Evolutionary conservation across 2,888 invertebrate genomes (phyloP), one percentile per base, ranked within the genome.

Genomic region (Pterostichus madidus): DNA sequence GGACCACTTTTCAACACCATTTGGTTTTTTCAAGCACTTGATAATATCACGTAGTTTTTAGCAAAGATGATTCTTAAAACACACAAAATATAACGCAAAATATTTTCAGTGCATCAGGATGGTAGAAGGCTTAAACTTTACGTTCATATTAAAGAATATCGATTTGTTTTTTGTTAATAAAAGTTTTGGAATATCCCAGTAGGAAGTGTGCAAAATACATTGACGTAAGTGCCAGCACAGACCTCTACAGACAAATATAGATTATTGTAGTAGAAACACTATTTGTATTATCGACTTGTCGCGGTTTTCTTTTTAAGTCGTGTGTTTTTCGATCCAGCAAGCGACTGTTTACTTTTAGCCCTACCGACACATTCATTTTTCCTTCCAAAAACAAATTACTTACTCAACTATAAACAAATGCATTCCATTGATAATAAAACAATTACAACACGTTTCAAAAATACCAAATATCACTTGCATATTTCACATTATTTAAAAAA

Each of bases 1-100:
- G 76, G 80, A 80, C 64, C 77, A 84, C 80, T 82, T 82, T 80
- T 17, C 68, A 78, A 83, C 83, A 84, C 79, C 75, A 76, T 82
- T 82, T 77, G 49, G 75, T 76, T 77, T 71, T 80, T 80, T 76
- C 84, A 85, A 85, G 85, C 85, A 85, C 85, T 85, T 85, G 83
- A 83, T 81, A 84, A 84, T 85, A 85, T 85, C 85, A 85, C 84
- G 77, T 84, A 82, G 79, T 78, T 83, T 80, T 75, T 83, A 64
- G 78, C 83, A 80, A 80, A 80, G 53, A 80, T 73, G 80, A 71
- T 80, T 80, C 44, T 52, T 52, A 64, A 49, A 53, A 75, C 77
- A 77, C 56, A 77, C 77, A 59, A 39, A 75, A 49, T 75, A 49
- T 52, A 49, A 75, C 75, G 75, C 31, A 75, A 75, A 75, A 75